Evolutionary conservation across 2,888 invertebrate genomes (phyloP).

Genomic region (Sphinx pinastri): DNA sequence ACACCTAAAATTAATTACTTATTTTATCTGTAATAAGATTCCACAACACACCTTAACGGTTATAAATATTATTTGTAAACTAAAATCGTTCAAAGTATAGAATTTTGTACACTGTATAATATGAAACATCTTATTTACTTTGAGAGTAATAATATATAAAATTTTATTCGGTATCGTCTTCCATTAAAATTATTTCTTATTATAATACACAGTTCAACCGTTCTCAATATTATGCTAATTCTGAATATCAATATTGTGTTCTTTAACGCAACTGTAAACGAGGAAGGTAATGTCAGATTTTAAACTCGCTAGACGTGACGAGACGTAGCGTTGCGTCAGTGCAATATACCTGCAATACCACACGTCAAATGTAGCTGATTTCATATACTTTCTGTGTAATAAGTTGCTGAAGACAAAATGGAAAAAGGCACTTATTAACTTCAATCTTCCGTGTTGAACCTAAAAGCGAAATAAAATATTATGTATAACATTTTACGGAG

Average conservation of each 20-base stretch:
- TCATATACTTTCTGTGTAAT: not conserved
- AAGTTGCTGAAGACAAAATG: not conserved
- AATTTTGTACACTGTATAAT: slow-evolving; percentile 2
- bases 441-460: not conserved
- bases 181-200: slow-evolving; percentile 13
- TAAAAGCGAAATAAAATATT: no score
- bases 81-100: not conserved
- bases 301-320: not conserved
- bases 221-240: not conserved
- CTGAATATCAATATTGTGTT: not conserved
- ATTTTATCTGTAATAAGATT: no score
- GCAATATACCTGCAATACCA: slow-evolving; percentile 1
- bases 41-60: no score
- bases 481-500: no score
- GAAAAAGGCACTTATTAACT: not conserved
- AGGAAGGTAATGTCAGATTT: no score
- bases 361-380: not conserved
- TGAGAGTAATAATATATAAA: slow-evolving; percentile 25
- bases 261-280: no score
- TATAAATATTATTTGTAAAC: not conserved
- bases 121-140: slow-evolving; percentile 15
- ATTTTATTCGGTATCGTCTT: slow-evolving; percentile 30
- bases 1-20: no score
- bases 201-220: not conserved
- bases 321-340: not conserved